Percentiles rank a stretch among this genome's conserved stretches.
phyloP scores from a whole-genome alignment of 2,888 invertebrate species.

The Caenorhabditis imperialis region DNA sequence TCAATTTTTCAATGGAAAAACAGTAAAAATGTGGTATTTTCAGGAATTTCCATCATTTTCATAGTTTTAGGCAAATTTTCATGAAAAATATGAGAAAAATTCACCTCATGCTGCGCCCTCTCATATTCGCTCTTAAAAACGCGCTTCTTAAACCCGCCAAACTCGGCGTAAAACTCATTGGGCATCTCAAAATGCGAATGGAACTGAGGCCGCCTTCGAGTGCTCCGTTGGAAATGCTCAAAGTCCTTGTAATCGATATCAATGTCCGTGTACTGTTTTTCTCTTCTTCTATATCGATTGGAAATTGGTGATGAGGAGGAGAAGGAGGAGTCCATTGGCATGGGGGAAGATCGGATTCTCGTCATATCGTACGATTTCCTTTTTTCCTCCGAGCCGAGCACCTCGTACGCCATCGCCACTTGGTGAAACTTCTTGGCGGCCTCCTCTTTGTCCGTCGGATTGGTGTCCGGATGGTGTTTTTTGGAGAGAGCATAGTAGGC shows the following conservation, averaged over 20 bases:
- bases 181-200: slow-evolving; percentile 70
- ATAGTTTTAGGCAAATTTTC: no score
- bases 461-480: slow-evolving; percentile 75
- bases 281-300: slow-evolving; percentile 29
- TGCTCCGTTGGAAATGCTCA: slow-evolving; percentile 73
- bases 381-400: slow-evolving; percentile 70
- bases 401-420: slow-evolving; percentile 73
- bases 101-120: slow-evolving; percentile 56
- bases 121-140: slow-evolving; percentile 65
- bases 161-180: slow-evolving; percentile 68
- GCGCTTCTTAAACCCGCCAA: slow-evolving; percentile 59
- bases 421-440: slow-evolving; percentile 73
- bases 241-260: slow-evolving; percentile 76
- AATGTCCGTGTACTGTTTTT: slow-evolving; percentile 71
- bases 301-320: slow-evolving; percentile 5
- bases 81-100: slow-evolving; percentile 4
- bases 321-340: slow-evolving; percentile 16
- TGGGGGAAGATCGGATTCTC: slow-evolving; percentile 40
- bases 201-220: slow-evolving; percentile 58
- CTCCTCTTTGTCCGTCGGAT: slow-evolving; percentile 65
- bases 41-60: no score
- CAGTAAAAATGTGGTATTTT: no score
- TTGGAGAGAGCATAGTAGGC: slow-evolving; percentile 76
- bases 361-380: slow-evolving; percentile 63
- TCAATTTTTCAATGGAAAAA: no score